phyloP scores from a whole-genome alignment of 2,888 invertebrate species.

The Auanema sp. region DNA sequence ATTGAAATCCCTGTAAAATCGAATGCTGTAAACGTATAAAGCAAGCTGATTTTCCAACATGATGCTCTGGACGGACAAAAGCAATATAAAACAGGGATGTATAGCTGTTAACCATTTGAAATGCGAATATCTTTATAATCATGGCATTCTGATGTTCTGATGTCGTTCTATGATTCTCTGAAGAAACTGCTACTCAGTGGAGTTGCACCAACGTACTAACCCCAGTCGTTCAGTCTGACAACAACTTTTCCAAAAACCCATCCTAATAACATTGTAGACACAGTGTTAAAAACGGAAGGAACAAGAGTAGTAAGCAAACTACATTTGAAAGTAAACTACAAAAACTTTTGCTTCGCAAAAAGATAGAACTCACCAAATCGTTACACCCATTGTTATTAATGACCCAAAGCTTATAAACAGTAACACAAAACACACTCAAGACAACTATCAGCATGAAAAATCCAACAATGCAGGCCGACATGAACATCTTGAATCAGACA shows the following conservation, averaged over 20 bases:
- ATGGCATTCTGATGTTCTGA: slow-evolving; percentile 67
- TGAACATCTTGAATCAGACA: slow-evolving; percentile 1
- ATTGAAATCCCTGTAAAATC: slow-evolving; percentile 42
- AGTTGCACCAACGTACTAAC: too few species aligned
- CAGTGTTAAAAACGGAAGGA: slow-evolving; percentile 66
- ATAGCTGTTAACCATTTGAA: slow-evolving; percentile 69
- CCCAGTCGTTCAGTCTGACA: slow-evolving; percentile 63
- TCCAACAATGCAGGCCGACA: not conserved
- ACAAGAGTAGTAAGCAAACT: slow-evolving; percentile 64
- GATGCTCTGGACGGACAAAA: slow-evolving; percentile 66
- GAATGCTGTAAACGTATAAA: not conserved
- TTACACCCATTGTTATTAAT: not conserved
- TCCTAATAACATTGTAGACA: slow-evolving; percentile 67
- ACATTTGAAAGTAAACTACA: slow-evolving; percentile 29
- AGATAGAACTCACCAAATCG: not conserved
- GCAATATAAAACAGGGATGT: slow-evolving; percentile 68
- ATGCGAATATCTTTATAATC: slow-evolving; percentile 68
- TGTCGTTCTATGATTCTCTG: slow-evolving; percentile 68
- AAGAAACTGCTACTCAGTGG: too few species aligned
- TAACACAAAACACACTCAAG: not conserved
- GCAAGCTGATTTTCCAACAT: slow-evolving; percentile 18
- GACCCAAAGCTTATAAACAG: slow-evolving; percentile 6
- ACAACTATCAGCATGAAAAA: slow-evolving; percentile 6
- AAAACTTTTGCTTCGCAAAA: not conserved
- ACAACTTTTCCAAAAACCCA: slow-evolving; percentile 65